Evolutionary conservation across 30 jellyfish, hydroid and myxozoan genomes (phyloP).

Genomic region (Aurelia coerulea): DNA sequence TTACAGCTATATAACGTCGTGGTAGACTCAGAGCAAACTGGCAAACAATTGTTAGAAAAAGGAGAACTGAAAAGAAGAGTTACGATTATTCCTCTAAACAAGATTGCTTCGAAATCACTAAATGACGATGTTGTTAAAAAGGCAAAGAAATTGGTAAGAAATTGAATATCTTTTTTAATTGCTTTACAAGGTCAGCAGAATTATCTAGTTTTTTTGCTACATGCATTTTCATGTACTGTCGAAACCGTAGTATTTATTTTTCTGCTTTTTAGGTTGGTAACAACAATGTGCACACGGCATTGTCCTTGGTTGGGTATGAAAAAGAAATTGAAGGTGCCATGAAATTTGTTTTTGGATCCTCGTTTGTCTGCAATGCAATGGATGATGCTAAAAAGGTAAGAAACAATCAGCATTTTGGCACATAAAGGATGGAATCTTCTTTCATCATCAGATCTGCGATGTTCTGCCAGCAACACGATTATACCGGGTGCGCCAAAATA

Average conservation of each 20-base stretch:
- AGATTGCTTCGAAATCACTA: constrained; percentile 69
- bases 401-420: neutral
- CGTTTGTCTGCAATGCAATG: constrained; percentile 79
- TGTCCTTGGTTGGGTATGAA: constrained; percentile 92
- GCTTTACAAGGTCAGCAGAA: too few relatives aligned
- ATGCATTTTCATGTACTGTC: too few relatives aligned
- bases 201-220: too few relatives aligned
- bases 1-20: constrained; percentile 88
- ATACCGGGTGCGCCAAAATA: too few relatives aligned
- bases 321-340: constrained; percentile 86
- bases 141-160: constrained; percentile 80
- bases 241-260: neutral
- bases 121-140: constrained; percentile 71
- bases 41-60: constrained; percentile 72
- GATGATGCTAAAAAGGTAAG: constrained; percentile 86
- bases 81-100: constrained; percentile 87
- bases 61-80: constrained; percentile 90
- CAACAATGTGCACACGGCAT: constrained; percentile 86
- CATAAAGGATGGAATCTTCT: too few relatives aligned
- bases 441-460: too few relatives aligned
- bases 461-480: too few relatives aligned
- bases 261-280: constrained; percentile 72
- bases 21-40: constrained; percentile 91
- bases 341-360: constrained; percentile 94
- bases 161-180: too few relatives aligned